phyloP scores from a whole-genome alignment of 2,888 invertebrate genomes.

The Drosophila greeni region DNA sequence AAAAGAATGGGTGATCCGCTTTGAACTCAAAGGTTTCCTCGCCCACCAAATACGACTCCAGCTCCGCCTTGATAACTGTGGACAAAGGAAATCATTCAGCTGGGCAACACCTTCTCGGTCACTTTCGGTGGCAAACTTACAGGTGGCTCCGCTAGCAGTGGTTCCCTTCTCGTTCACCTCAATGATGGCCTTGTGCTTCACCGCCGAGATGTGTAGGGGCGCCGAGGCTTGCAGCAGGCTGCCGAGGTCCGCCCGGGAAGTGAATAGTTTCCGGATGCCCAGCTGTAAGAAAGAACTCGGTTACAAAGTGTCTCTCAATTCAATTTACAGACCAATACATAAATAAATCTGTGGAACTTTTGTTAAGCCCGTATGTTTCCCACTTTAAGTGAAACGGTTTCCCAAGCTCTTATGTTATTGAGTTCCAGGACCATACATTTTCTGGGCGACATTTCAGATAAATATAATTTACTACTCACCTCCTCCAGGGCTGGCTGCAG shows the following conservation, averaged over 20 bases:
- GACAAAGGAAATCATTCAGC: neutral
- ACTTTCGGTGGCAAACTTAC: constrained; percentile 22
- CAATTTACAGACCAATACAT: neutral
- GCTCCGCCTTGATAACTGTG: constrained; percentile 21
- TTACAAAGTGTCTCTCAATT: neutral
- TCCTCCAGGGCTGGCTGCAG: constrained; percentile 81
- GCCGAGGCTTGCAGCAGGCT: constrained; percentile 80
- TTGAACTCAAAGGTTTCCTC: constrained; percentile 42
- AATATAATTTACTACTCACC: constrained; percentile 79
- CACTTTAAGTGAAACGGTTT: no score
- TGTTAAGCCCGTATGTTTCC: no score
- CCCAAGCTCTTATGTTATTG: neutral
- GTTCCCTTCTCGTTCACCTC: constrained; percentile 92
- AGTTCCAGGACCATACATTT: neutral
- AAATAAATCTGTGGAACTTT: neutral
- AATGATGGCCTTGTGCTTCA: constrained; percentile 89
- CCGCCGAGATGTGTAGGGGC: constrained; percentile 83
- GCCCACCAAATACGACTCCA: constrained; percentile 60
- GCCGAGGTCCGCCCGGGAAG: constrained; percentile 80
- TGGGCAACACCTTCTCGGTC: neutral
- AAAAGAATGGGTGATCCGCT: constrained; percentile 62
- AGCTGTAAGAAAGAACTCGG: constrained; percentile 79
- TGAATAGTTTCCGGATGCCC: constrained; percentile 85
- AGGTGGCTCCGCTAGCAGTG: constrained; percentile 89
- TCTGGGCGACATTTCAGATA: neutral